Base-by-base conservation (phyloP, 2,888 invertebrate genomes). In the Heliconius aoede region DNA sequence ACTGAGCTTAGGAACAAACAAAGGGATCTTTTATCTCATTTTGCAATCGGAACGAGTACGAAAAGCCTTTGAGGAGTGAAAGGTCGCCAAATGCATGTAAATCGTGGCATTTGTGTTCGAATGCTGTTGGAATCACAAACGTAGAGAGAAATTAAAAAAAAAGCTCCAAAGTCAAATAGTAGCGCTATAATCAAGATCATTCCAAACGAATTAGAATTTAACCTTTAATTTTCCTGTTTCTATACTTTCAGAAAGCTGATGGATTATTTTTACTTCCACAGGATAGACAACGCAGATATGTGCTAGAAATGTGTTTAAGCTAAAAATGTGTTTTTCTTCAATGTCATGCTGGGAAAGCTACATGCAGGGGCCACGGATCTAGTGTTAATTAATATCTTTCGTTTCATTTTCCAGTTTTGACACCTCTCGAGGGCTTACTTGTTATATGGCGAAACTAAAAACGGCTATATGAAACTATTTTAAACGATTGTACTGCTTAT, bases 11-110 rank as follows among this genome's bases (percentile, higher is more conserved):
- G 60, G 30, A 67, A 61, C 40, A 28, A 46, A 74, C 60, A 68
- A 67, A 69, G 21, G 65, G 72, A 72, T 72, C 61, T 72, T 72
- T 79, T 74, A 79, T 74, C 76, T 77, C 72, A 74, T 76, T 74
- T 73, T 58, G 74, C 51, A 77, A 79, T 77, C 76, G 15, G 68
- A 68, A 62, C 68, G 62, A 75, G 78, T 78, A 74, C 60, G 76
- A 71, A 40, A 65, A 65, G 65, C 65, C 36, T 65, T 65, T 65
- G 40, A 36, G 61, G 71, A 65, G 64, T 72, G 72, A 58, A 67
- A 68, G 61, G 51, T 69, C 73, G 73, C 69, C 60, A 26, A 64
- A 61, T 61, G 74, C 76, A 77, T 79, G 74, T 76, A 79, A 79
- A 79, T 77, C 68, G 79, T 62, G 51, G 28, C 46, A 73, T 74